Evolutionary conservation across 2,797 vertebrate species (phyloP).

Genomic region (Darevskia mixta): DNA sequence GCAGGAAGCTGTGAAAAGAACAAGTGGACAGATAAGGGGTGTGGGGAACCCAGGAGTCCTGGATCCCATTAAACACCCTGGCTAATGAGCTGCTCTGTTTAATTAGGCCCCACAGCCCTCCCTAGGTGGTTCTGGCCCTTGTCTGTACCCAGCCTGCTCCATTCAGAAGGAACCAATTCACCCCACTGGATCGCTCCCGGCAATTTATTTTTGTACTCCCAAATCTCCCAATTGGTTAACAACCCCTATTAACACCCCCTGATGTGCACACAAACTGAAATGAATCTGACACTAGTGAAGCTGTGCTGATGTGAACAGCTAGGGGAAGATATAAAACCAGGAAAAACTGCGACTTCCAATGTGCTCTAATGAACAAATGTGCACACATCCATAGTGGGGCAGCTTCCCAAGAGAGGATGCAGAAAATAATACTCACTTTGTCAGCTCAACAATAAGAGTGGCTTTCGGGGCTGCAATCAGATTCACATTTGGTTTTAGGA

Average conservation of each 20-base stretch:
- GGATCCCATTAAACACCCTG: background rate
- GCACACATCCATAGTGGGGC: background rate
- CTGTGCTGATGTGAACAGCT: too few species aligned
- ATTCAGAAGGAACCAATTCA: background rate
- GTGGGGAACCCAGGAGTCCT: background rate
- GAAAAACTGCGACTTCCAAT: too few species aligned
- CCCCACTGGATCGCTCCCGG: too few species aligned
- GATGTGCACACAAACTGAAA: too few species aligned
- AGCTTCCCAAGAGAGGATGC: background rate
- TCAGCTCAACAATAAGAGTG: conserved; percentile 82
- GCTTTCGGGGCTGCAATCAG: conserved; percentile 82
- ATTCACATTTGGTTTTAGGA: conserved; percentile 77
- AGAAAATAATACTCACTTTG: conserved; percentile 79
- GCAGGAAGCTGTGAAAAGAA: conserved; percentile 78
- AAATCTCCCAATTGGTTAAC: background rate
- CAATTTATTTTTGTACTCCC: background rate
- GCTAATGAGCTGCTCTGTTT: background rate
- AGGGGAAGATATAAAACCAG: too few species aligned
- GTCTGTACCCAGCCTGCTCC: background rate
- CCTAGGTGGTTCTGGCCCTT: background rate
- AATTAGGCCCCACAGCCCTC: background rate
- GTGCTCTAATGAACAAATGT: too few species aligned
- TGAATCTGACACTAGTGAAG: too few species aligned
- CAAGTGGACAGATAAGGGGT: background rate
- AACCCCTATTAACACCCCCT: background rate